phyloP scores from a whole-genome alignment of 2,888 invertebrate species.

The Pyrocoelia pectoralis region DNA sequence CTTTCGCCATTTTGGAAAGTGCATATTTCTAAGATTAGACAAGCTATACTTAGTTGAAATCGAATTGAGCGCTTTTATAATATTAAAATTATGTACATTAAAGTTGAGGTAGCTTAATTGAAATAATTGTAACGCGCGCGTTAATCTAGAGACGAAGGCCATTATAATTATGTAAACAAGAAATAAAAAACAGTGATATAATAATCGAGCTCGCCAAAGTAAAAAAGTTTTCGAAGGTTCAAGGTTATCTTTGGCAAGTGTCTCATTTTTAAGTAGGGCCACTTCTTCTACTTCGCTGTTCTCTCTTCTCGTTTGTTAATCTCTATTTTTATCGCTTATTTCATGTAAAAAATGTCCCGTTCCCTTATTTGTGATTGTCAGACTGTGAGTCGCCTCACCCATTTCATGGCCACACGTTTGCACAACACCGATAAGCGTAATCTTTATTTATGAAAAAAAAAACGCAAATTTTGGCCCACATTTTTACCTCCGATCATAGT shows the following conservation, averaged over 20 bases:
- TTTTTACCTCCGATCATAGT: no score
- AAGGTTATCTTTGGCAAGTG: not conserved
- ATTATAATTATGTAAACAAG: conserved; percentile 1
- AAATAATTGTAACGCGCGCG: not conserved
- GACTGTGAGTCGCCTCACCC: no score
- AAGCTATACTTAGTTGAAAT: not conserved
- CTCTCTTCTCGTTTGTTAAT: no score
- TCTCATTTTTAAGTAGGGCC: no score
- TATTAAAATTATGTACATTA: not conserved
- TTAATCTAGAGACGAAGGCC: not conserved
- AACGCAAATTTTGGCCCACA: no score
- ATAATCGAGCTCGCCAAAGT: not conserved
- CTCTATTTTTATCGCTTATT: no score
- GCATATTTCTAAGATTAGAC: not conserved
- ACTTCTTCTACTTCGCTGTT: no score
- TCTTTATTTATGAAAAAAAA: no score
- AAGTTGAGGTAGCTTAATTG: not conserved
- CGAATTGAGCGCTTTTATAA: not conserved
- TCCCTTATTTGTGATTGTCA: no score
- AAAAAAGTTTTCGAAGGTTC: not conserved
- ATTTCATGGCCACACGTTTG: no score
- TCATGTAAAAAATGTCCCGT: no score
- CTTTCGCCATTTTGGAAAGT: not conserved
- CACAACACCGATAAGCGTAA: no score
- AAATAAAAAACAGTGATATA: not conserved